A percentile compares a stretch with the other conserved stretches of the same genome.
These are phyloP conservation scores for Lepidurus couesii DNA, from an alignment of 1,140 invertebrate species.

Conservation along the genomic window DNA sequence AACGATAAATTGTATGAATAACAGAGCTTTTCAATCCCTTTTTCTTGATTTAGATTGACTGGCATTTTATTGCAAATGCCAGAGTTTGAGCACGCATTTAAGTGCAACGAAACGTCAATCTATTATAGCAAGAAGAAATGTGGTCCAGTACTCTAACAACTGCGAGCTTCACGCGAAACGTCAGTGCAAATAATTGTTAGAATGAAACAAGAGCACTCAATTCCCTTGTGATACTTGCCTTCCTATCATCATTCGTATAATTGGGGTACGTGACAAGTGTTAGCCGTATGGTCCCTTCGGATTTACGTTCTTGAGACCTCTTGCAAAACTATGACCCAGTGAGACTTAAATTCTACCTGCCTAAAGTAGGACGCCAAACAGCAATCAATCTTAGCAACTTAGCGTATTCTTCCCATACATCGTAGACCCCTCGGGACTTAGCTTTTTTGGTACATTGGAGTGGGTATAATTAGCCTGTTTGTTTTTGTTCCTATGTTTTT, in stretches of 20 bases:
- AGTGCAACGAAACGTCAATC: slow-evolving; percentile 24
- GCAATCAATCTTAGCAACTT: slow-evolving; percentile 10
- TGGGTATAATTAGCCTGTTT: neutral
- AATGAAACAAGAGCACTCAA: slow-evolving; percentile 10
- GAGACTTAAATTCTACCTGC: neutral
- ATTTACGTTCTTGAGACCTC: neutral
- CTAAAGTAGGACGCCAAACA: neutral
- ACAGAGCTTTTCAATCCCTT: neutral
- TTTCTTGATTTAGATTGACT: slow-evolving; percentile 16
- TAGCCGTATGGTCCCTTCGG: neutral
- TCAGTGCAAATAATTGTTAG: slow-evolving; percentile 18
- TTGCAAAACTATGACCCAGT: neutral
- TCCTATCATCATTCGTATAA: slow-evolving; percentile 1
- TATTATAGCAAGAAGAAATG: slow-evolving; percentile 10
- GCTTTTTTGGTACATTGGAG: neutral
- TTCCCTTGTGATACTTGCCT: slow-evolving; percentile 21
- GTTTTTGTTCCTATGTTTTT: neutral
- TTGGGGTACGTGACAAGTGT: neutral
- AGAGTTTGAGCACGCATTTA: slow-evolving; percentile 29
- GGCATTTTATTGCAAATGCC: slow-evolving; percentile 31
- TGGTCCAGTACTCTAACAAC: neutral
- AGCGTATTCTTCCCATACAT: neutral
- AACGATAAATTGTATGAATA: neutral
- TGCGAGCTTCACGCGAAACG: slow-evolving; percentile 1
- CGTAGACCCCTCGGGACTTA: neutral